Base-by-base conservation (phyloP, 1,140 invertebrate genomes). In the Drosophila repleta region DNA sequence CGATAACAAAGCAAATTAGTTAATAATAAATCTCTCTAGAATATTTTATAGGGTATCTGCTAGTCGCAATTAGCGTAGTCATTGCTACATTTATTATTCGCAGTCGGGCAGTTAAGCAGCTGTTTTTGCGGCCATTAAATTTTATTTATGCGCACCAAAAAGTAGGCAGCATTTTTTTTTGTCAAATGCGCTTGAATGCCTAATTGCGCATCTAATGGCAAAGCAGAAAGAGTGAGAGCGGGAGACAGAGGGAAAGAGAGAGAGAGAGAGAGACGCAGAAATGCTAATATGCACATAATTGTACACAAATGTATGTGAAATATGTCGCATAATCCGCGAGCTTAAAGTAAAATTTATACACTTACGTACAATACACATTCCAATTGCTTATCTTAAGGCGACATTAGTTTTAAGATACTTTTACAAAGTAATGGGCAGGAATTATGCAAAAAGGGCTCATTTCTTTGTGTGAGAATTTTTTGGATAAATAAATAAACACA, bases 91-190 rank as follows among this genome's bases (percentile, higher is more conserved):
- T 32, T 69, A 56, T 43, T 45, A 18, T 56, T 15, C 37, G 24
- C 24, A 53, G 29, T 45, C 46, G 45, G 49, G 60, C 68, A 62
- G 45, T 35, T 56, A 71, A 74, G 57, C 81, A 87, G 68, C 73
- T 87, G 82, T 75, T 78, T 78, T 64, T 75, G 67, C 57, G 65
- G 82, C 74, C 78, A 82, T 85, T 87, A 85, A 74, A 74, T 66
- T 75, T 78, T 82, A 87, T 87, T 85, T 87, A 85, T 87, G 77
- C 65, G 74, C 80, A 24, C 52, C 49, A 20, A 56, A 53, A 53
- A 55, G 37, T 51, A 24, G 29, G 56, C 51, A 41, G 17, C 35
- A 51, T 43, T 53, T 65, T 53, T 52, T 45, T 15, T 43, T 15
- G n/a, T 15, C 39, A 6, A 11, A 76, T 73, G 63, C 62, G 67